Evolutionary conservation across 35 echinoderm and acorn worm genomes (phyloP), one percentile per base, ranked within the genome.

Genomic region (Diadema setosum): DNA sequence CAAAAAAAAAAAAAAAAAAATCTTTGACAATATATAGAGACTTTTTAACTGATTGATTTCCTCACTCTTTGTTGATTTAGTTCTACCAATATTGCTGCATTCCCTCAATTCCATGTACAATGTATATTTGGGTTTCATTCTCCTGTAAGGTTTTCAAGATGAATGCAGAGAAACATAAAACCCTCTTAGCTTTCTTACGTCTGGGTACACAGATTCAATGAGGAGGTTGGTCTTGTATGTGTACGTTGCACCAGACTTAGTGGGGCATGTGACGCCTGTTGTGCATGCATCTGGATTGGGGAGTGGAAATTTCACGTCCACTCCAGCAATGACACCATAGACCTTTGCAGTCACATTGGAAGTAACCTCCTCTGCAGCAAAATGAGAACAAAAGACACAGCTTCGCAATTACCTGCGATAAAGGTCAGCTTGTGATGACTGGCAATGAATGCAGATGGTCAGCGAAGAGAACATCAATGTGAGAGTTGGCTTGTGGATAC

Each of bases 201-300:
- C 21, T 24, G 83, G 83, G 59, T 86, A 86, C 34, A 41, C 42
- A 2, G 16, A 20, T 7, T 18, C 16, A 0, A 86, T 23, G 18
- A 40, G 59, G 2, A 86, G 83, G 40, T 27, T 27, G 18, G 39
- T 67, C 24, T 86, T 86, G 83, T 67, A 86, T 7, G 8, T 45
- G 39, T 86, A 86, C 1, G 58, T 8, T 12, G 3, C 12, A 5
- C 40, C 83, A 6, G 8, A 20, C 26, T 41, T 45, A 15, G 64
- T 41, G 3, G 83, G 83, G 64, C 83, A 86, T 30, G 24, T 1
- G 18, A 86, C 4, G 17, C 61, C 61, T 25, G 37, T 23, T 7
- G 6, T 70, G 59, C 83, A 86, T 11, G 83, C 83, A 69, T 86
- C 83, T 6, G 40, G 8, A 17, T 86, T 64, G 18, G n/a, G 17